These are phyloP conservation scores for Cryptotermes secundus DNA, from an alignment of 1,140 invertebrate species.

Conservation along the genomic window DNA sequence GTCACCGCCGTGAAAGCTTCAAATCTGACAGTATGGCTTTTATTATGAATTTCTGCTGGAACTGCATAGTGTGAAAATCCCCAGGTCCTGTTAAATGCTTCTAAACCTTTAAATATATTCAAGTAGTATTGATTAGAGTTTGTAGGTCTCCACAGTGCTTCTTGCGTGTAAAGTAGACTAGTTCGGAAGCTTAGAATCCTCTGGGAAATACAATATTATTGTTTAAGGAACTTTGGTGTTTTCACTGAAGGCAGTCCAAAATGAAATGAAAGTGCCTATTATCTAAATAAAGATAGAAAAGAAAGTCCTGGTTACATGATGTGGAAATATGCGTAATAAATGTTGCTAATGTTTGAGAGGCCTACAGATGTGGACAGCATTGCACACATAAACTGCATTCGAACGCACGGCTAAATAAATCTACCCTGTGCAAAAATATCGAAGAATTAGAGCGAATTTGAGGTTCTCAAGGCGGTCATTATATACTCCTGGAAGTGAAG, in stretches of 20 bases:
- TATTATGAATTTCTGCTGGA: neutral
- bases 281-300: neutral
- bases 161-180: neutral
- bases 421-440: too few relatives aligned
- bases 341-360: too few relatives aligned
- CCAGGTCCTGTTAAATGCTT: neutral
- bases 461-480: too few relatives aligned
- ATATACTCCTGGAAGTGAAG: too few relatives aligned
- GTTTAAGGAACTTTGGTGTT: neutral
- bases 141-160: neutral
- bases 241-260: neutral
- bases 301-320: too few relatives aligned
- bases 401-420: too few relatives aligned
- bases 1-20: too few relatives aligned
- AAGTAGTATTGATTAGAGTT: neutral
- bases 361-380: too few relatives aligned
- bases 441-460: too few relatives aligned
- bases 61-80: neutral
- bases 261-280: neutral
- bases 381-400: too few relatives aligned
- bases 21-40: too few relatives aligned
- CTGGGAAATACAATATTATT: constrained; percentile 12
- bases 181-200: neutral
- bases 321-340: too few relatives aligned
- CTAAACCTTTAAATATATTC: neutral